Conservation (phyloP, 2,113 vertebrate genomes). For the Serinus canaria region DNA sequence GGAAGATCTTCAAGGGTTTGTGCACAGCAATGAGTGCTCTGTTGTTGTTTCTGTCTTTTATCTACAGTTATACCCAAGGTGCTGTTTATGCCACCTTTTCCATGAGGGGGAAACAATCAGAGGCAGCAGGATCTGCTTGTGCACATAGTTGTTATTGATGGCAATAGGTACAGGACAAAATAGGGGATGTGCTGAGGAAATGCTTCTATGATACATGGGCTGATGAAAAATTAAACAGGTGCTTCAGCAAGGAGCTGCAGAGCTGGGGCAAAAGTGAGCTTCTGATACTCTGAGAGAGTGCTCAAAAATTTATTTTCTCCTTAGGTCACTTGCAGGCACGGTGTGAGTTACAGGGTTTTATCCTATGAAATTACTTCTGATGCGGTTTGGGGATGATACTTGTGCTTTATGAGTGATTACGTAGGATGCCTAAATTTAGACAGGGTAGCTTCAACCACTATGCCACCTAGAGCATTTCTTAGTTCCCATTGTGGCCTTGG, state of each 20-base stretch:
- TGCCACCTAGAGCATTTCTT: neutral
- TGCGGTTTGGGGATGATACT: neutral
- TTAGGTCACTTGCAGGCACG: neutral
- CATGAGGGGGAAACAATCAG: neutral
- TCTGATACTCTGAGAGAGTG: neutral
- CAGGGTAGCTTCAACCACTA: neutral
- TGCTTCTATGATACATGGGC: neutral
- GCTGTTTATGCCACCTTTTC: slow-evolving; percentile 18
- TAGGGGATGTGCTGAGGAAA: neutral
- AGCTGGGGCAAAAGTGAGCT: neutral
- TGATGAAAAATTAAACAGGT: neutral
- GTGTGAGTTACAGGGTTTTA: neutral
- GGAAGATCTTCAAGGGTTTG: slow-evolving; percentile 19
- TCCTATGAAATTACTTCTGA: neutral
- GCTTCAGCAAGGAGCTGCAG: neutral
- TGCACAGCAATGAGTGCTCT: neutral
- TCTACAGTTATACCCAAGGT: neutral
- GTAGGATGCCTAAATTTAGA: neutral
- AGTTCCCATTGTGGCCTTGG: neutral
- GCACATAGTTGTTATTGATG: neutral
- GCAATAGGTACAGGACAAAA: neutral
- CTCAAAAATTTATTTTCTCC: neutral
- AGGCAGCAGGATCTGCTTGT: neutral
- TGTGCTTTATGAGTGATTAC: neutral
- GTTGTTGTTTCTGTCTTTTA: neutral